Evolutionary conservation across 2,888 invertebrate genomes (phyloP), one percentile per base, ranked within the genome.

Genomic region (Parnassius mnemosyne): DNA sequence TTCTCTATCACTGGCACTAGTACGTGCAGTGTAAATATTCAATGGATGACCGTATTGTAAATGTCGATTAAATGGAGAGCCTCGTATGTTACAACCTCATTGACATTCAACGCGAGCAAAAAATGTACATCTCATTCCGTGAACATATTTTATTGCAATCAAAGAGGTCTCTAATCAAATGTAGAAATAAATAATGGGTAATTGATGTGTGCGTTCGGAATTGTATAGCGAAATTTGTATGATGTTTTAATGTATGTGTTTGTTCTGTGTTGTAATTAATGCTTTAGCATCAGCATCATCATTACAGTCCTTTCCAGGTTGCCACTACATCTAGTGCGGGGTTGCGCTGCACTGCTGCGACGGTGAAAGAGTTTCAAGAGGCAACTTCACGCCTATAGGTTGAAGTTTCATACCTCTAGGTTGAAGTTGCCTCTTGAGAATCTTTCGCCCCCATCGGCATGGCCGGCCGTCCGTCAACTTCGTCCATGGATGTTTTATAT

Each of bases 121-220:
- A 2, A 20, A 20, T 20, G 20, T 20, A 53, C 49, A 60, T 60
- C 53, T 61, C 44, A 55, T 61, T 55, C 13, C 51, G 42, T 51
- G 56, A 53, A 53, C 42, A 61, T 53, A 61, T 53, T 53, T 52
- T 60, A 54, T 60, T 60, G 54, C 54, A 53, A 61, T 50, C 50
- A 61, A 55, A 51, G 34, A 13, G 12, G 55, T 16, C 12, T 51
- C 20, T 51, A 61, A 60, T 55, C 44, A 44, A 10, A 61, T 50
- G 43, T 3, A 43, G 25, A 60, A 60, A 60, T 55, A 50, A 55
- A 34, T 54, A 60, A 60, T 49, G 46, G 9, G 44, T 53, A 42
- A 13, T 9, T 12, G 42, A 60, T 53, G 25, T 20, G 42, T 20
- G 41, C 41, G 43, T 54, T 54, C 50, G 43, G 54, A 54, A 49